Evolutionary conservation across 1,140 invertebrate genomes (phyloP).

Genomic region (Panagrolaimus sp.): DNA sequence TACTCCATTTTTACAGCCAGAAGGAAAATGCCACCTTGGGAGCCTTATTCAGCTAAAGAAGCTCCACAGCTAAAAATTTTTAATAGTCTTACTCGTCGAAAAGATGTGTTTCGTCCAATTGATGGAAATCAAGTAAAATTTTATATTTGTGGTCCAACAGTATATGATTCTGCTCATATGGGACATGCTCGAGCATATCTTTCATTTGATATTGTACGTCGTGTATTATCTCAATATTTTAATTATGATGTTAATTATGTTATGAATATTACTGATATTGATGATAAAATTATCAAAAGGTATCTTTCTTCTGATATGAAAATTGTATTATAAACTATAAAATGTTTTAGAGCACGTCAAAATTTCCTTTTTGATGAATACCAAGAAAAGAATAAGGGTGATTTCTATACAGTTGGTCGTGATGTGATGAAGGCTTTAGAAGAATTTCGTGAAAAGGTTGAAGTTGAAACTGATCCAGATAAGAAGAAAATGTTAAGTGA

Average conservation of each 20-base stretch:
- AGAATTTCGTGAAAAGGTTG: slow-evolving; percentile 63
- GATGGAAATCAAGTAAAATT: slow-evolving; percentile 69
- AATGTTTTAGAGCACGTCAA: slow-evolving; percentile 85
- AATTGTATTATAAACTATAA: too few species aligned
- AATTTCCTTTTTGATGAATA: slow-evolving; percentile 83
- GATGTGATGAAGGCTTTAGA: slow-evolving; percentile 61
- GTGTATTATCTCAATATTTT: slow-evolving; percentile 87
- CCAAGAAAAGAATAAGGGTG: slow-evolving; percentile 46
- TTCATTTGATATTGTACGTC: slow-evolving; percentile 91
- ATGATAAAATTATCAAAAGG: slow-evolving; percentile 80
- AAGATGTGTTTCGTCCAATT: slow-evolving; percentile 80
- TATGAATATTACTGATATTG: slow-evolving; percentile 95
- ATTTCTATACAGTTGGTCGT: slow-evolving; percentile 52
- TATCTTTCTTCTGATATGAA: too few species aligned
- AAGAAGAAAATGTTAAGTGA: slow-evolving; percentile 78
- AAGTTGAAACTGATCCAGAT: slow-evolving; percentile 73
- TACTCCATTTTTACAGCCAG: neutral
- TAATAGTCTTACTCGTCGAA: slow-evolving; percentile 58
- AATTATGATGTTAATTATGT: slow-evolving; percentile 89
- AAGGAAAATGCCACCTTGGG: slow-evolving; percentile 9
- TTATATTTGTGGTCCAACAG: slow-evolving; percentile 86
- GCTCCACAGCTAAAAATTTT: slow-evolving; percentile 45
- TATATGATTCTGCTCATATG: slow-evolving; percentile 94
- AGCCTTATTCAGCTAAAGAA: neutral
- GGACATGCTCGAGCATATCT: slow-evolving; percentile 89